Percentiles rank a stretch among this genome's conserved stretches.
Conservation (phyloP, 2,797 vertebrate species). For the Cynodonichthys magdalenae region DNA sequence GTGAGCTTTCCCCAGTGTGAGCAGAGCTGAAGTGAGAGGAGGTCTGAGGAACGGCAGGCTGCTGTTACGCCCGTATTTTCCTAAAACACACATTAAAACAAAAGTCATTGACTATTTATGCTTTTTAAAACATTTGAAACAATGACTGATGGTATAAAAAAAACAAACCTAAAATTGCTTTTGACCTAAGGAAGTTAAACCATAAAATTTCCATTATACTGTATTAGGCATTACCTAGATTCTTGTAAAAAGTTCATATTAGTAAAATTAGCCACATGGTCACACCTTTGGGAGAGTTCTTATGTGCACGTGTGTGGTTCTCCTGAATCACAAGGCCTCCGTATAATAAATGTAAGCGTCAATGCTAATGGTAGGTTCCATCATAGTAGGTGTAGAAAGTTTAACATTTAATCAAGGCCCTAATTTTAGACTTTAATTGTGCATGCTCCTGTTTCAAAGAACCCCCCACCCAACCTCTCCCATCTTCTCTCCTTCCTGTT, state of each 20-base stretch:
- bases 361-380: slow-evolving; percentile 66
- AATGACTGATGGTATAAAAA: no score
- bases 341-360: slow-evolving; percentile 66
- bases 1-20: slow-evolving; percentile 91
- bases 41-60: slow-evolving; percentile 83
- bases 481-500: slow-evolving; percentile 73
- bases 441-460: slow-evolving; percentile 70
- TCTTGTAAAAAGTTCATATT: no score
- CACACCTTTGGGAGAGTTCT: not conserved
- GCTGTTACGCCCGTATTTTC: slow-evolving; percentile 80
- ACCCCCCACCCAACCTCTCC: slow-evolving; percentile 50
- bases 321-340: slow-evolving; percentile 20
- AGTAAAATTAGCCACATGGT: no score
- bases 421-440: slow-evolving; percentile 84
- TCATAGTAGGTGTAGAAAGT: slow-evolving; percentile 76
- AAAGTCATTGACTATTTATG: not conserved
- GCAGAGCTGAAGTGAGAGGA: slow-evolving; percentile 86
- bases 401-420: slow-evolving; percentile 84
- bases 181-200: no score
- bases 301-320: not conserved
- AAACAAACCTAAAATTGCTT: no score
- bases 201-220: no score
- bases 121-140: slow-evolving; percentile 3
- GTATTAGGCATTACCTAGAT: no score
- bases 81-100: slow-evolving; percentile 49